Evolutionary conservation across 2,797 vertebrate genomes (phyloP).

Genomic region (Enteromius anoplus): DNA sequence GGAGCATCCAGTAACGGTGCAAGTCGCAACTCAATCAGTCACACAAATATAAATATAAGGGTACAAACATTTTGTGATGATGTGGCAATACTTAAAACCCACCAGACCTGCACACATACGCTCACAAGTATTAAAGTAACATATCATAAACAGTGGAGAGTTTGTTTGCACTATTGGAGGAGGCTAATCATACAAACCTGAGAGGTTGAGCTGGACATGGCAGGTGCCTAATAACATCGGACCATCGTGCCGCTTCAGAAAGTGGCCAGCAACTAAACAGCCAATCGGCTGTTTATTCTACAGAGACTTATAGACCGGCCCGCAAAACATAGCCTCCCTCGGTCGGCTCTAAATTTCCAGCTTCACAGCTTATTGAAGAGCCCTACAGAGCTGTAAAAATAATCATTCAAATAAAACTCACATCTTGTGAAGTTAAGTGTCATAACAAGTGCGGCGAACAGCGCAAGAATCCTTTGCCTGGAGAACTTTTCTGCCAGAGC

Average conservation of each 20-base stretch:
- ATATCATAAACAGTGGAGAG: slow-evolving; percentile 35
- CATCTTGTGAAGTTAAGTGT: slow-evolving; percentile 49
- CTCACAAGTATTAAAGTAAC: slow-evolving; percentile 23
- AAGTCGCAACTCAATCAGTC: slow-evolving; percentile 7
- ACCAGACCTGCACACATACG: background rate
- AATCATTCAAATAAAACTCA: slow-evolving; percentile 54
- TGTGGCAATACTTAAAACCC: slow-evolving; percentile 22
- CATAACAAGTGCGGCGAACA: slow-evolving; percentile 47
- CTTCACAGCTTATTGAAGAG: slow-evolving; percentile 47
- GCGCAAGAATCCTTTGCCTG: slow-evolving; percentile 47
- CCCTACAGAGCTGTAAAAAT: slow-evolving; percentile 49
- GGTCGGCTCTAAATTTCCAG: slow-evolving; percentile 44
- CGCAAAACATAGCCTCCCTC: slow-evolving; percentile 42
- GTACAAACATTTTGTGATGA: slow-evolving; percentile 17
- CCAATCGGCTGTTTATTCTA: slow-evolving; percentile 47
- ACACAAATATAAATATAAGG: slow-evolving; percentile 18
- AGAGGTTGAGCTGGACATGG: slow-evolving; percentile 16
- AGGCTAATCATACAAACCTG: slow-evolving; percentile 18
- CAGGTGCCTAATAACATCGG: slow-evolving; percentile 53
- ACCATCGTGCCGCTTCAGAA: slow-evolving; percentile 37
- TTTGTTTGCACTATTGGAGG: slow-evolving; percentile 37
- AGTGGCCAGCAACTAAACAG: slow-evolving; percentile 43
- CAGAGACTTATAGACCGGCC: slow-evolving; percentile 40
- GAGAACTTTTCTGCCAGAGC: slow-evolving; percentile 41
- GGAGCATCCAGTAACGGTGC: background rate